phyloP scores from a whole-genome alignment of 1,140 invertebrate species.

The Drosophila sp. region DNA sequence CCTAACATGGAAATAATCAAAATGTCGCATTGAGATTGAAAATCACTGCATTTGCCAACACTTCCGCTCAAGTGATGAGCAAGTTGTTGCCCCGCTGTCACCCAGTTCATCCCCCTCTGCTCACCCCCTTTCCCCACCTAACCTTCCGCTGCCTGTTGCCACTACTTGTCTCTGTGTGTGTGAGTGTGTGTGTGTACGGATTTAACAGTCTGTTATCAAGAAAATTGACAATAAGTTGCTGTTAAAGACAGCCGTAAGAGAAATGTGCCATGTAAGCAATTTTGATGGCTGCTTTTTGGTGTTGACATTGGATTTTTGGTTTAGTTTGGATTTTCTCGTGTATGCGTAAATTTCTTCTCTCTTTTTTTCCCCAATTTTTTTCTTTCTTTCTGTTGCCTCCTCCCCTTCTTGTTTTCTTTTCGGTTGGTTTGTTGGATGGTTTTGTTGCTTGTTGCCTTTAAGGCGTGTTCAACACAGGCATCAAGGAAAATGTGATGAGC shows the following conservation, averaged over 20 bases:
- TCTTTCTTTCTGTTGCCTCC: neutral
- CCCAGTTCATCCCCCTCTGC: neutral
- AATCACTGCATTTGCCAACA: conserved; percentile 81
- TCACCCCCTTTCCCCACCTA: neutral
- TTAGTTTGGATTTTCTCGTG: conserved; percentile 42
- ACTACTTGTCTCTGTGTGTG: conserved; percentile 25
- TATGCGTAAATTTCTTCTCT: conserved; percentile 49
- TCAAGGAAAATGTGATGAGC: conserved; percentile 40
- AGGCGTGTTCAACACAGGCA: conserved; percentile 35
- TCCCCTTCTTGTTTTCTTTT: conserved; percentile 5
- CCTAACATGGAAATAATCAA: conserved; percentile 81
- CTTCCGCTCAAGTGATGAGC: conserved; percentile 79
- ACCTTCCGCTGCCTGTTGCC: conserved; percentile 5
- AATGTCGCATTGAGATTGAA: conserved; percentile 82
- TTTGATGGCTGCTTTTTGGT: conserved; percentile 61
- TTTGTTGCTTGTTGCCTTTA: conserved; percentile 31
- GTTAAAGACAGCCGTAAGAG: conserved; percentile 74
- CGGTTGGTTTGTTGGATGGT: conserved; percentile 2
- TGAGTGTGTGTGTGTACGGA: conserved; percentile 24
- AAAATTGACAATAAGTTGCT: conserved; percentile 79
- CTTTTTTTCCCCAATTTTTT: neutral
- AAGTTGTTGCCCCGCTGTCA: conserved; percentile 63
- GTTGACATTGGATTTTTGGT: conserved; percentile 56
- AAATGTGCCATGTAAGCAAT: conserved; percentile 77
- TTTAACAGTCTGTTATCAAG: conserved; percentile 67